Conservation (phyloP, 2,888 invertebrate genomes). For the Hypomecis punctinalis region DNA sequence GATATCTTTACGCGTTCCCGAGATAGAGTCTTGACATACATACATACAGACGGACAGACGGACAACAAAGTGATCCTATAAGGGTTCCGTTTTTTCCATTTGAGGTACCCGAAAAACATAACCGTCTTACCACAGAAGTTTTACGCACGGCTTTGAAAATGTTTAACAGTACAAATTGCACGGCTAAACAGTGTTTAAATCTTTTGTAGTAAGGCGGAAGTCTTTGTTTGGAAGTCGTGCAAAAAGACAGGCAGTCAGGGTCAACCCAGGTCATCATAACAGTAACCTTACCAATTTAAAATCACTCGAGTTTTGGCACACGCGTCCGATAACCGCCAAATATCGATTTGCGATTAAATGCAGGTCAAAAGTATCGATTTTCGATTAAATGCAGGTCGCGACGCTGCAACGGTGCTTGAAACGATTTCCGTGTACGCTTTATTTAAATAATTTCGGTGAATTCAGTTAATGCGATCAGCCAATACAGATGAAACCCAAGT, state of each 20-base stretch:
- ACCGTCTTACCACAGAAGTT: no score
- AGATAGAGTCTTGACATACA: no score
- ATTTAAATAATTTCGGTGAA: slow-evolving; percentile 16
- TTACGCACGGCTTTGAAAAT: no score
- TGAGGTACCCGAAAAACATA: no score
- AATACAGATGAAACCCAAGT: neutral
- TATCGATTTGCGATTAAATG: neutral
- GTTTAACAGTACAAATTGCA: no score
- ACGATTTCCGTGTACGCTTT: slow-evolving; percentile 14
- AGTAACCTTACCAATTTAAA: neutral
- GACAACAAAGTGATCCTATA: no score
- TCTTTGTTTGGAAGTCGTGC: neutral
- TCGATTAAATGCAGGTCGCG: slow-evolving; percentile 4
- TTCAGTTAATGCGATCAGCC: neutral
- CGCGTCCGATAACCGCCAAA: neutral
- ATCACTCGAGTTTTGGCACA: slow-evolving; percentile 8
- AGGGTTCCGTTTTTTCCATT: no score
- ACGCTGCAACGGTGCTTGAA: neutral
- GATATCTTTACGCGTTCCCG: no score
- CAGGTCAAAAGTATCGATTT: slow-evolving; percentile 2
- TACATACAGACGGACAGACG: no score
- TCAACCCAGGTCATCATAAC: neutral
- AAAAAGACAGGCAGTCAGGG: neutral
- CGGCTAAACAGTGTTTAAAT: no score
- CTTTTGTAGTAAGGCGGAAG: no score